phyloP scores from a whole-genome alignment of 2,797 vertebrate species.

The Antennarius maculatus region DNA sequence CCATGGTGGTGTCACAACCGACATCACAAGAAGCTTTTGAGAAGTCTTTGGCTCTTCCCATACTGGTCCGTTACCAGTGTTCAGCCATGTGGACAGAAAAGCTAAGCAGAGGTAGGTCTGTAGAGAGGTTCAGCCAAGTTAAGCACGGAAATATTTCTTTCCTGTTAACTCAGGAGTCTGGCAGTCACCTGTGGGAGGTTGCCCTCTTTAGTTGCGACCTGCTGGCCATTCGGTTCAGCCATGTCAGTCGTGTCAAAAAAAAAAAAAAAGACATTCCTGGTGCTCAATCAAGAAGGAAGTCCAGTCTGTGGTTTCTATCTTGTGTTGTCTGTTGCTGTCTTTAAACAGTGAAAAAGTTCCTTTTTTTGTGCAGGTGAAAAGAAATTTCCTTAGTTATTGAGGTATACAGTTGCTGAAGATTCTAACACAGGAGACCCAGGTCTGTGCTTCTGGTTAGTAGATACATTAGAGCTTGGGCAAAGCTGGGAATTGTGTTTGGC shows the following conservation, averaged over 20 bases:
- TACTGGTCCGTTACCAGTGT: constrained; percentile 65
- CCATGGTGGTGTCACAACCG: constrained; percentile 58
- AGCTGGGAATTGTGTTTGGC: constrained; percentile 68
- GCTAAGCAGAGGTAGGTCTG: constrained; percentile 74
- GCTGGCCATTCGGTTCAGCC: constrained; percentile 46
- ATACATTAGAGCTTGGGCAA: constrained; percentile 61
- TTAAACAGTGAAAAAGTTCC: constrained; percentile 21
- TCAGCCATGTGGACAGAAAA: constrained; percentile 67
- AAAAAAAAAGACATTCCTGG: constrained; percentile 18
- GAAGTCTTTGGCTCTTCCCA: constrained; percentile 64
- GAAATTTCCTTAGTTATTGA: constrained; percentile 27
- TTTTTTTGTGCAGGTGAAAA: constrained; percentile 33
- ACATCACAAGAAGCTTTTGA: constrained; percentile 71
- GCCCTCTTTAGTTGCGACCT: constrained; percentile 57
- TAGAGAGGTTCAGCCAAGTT: constrained; percentile 69
- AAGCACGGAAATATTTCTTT: constrained; percentile 82
- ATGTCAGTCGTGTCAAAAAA: constrained; percentile 29
- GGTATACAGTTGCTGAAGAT: constrained; percentile 34
- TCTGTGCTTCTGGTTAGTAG: constrained; percentile 54
- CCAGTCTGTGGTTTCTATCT: constrained; percentile 26
- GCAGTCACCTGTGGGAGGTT: constrained; percentile 73
- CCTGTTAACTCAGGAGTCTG: constrained; percentile 80
- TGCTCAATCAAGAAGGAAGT: constrained; percentile 37
- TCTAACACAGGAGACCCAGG: constrained; percentile 41
- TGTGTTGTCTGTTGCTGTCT: constrained; percentile 21